Evolutionary conservation across 2,113 vertebrate genomes (phyloP).

Genomic region (Vidua macroura): DNA sequence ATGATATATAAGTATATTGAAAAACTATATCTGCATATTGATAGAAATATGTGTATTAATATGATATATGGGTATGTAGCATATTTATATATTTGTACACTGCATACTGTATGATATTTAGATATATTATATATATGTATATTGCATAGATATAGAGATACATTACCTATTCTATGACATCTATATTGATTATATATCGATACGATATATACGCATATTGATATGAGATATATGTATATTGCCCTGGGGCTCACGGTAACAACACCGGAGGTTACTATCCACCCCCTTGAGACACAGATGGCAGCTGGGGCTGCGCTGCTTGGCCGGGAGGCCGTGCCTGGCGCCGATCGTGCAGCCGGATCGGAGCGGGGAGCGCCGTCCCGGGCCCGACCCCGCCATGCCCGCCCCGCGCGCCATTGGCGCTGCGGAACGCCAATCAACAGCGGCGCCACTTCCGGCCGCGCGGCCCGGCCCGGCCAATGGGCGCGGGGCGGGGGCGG

Average conservation of each 20-base stretch:
- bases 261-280: neutral
- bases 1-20: neutral
- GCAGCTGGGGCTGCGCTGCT: fast-evolving
- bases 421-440: neutral
- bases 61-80: neutral
- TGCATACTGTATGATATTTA: too few relatives aligned
- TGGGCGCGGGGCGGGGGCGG: neutral
- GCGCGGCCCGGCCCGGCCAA: neutral
- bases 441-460: neutral
- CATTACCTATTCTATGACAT: neutral
- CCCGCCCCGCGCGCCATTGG: neutral
- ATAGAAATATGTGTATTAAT: neutral
- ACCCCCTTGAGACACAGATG: fast-evolving
- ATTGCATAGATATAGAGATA: too few relatives aligned
- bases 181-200: neutral
- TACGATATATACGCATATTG: too few relatives aligned
- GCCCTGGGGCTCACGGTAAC: too few relatives aligned
- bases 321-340: fast-evolving
- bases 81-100: neutral
- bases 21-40: neutral
- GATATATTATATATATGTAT: neutral
- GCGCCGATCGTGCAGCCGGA: fast-evolving
- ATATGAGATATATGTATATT: neutral
- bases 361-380: fast-evolving
- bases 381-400: fast-evolving